These are phyloP conservation scores for Prostheceraeus crozeri DNA, from an alignment of 2,888 invertebrate genomes.

Conservation along the genomic window DNA sequence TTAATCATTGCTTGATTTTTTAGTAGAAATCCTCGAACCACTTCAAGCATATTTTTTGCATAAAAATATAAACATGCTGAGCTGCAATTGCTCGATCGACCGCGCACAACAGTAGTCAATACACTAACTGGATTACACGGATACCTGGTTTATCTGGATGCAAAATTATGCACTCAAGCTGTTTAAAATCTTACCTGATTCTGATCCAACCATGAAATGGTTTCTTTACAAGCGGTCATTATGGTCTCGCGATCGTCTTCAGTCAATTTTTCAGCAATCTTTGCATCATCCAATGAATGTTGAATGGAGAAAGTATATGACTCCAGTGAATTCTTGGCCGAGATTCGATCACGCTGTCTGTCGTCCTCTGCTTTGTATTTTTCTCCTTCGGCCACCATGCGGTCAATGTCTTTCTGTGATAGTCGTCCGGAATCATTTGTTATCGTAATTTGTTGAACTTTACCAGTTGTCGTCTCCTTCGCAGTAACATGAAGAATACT, in stretches of 20 bases:
- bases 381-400: conserved; percentile 34
- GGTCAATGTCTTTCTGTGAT: conserved; percentile 36
- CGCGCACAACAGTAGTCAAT: too few relatives aligned
- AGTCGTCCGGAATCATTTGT: conserved; percentile 68
- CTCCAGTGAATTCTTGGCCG: conserved; percentile 40
- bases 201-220: conserved; percentile 65
- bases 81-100: too few relatives aligned
- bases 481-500: conserved; percentile 83
- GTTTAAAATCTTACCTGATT: too few relatives aligned
- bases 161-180: too few relatives aligned
- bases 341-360: conserved; percentile 2
- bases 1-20: too few relatives aligned
- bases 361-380: conserved; percentile 34
- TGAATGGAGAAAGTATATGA: conserved; percentile 69
- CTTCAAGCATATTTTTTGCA: too few relatives aligned
- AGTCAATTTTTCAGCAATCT: conserved; percentile 75
- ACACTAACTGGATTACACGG: too few relatives aligned
- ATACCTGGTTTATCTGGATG: too few relatives aligned
- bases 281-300: conserved; percentile 75
- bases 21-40: too few relatives aligned
- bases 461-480: conserved; percentile 68
- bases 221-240: conserved; percentile 73
- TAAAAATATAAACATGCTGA: too few relatives aligned
- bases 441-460: conserved; percentile 60
- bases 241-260: conserved; percentile 71